Evolutionary conservation across 92 coral and sea anemone species (phyloP).

Genomic region (Umimayanthus kanabou): DNA sequence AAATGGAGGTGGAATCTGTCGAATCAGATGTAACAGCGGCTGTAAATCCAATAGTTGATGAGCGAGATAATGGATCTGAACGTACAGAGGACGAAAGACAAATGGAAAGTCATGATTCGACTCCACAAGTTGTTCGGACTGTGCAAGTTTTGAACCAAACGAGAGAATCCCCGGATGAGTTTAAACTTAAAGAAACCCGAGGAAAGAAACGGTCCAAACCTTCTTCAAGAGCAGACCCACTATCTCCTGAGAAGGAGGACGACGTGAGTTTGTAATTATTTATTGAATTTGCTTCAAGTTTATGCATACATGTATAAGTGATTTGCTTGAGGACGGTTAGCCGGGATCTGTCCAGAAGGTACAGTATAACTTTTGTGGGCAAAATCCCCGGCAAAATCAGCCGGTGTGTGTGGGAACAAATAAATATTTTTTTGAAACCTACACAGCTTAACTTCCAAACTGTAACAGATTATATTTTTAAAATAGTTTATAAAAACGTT

Average conservation of each 20-base stretch:
- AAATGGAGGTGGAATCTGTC: slow-evolving; percentile 23
- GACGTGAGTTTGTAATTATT: slow-evolving; percentile 56
- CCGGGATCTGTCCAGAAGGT: too few relatives aligned
- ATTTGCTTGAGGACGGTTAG: neutral
- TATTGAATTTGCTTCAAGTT: neutral
- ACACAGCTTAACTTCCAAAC: too few relatives aligned
- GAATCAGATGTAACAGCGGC: neutral
- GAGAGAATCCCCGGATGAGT: slow-evolving; percentile 72
- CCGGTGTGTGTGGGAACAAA: too few relatives aligned
- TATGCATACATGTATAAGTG: neutral
- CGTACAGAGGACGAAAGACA: neutral
- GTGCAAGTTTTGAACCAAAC: slow-evolving; percentile 38
- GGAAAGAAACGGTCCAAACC: slow-evolving; percentile 56
- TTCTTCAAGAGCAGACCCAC: slow-evolving; percentile 53
- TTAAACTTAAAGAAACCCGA: slow-evolving; percentile 53
- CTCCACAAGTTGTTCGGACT: slow-evolving; percentile 47
- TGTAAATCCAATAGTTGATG: slow-evolving; percentile 11
- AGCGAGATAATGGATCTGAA: neutral
- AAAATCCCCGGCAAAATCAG: too few relatives aligned
- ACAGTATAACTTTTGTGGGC: too few relatives aligned
- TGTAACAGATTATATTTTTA: too few relatives aligned
- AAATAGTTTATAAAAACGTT: too few relatives aligned
- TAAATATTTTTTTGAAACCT: too few relatives aligned
- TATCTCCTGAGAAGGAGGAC: slow-evolving; percentile 84
- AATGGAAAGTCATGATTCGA: slow-evolving; percentile 11